Evolutionary conservation across 2,888 invertebrate genomes (phyloP).

Genomic region (Megamerina dolium): DNA sequence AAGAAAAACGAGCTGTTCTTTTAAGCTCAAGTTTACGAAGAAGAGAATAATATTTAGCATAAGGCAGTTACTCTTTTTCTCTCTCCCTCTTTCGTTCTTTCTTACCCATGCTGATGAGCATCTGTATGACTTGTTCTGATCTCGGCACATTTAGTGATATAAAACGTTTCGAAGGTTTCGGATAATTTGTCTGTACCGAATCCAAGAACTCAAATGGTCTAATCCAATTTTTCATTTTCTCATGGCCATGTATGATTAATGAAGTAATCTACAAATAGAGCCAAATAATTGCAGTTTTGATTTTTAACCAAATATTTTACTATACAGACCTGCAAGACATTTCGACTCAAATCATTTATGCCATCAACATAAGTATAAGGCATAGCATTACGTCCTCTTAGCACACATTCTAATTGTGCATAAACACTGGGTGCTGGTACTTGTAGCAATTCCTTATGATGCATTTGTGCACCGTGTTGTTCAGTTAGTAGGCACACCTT

Average conservation of each 20-base stretch:
- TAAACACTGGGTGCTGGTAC: conserved; percentile 59
- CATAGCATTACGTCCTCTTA: conserved; percentile 53
- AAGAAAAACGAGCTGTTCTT: too few species aligned
- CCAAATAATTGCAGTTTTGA: conserved; percentile 1
- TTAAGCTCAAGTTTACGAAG: too few species aligned
- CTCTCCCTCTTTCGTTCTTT: not conserved
- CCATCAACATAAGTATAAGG: conserved; percentile 68
- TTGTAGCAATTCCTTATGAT: conserved; percentile 51
- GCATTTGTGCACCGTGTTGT: conserved; percentile 55
- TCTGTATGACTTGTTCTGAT: conserved; percentile 43
- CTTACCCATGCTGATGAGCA: conserved; percentile 43
- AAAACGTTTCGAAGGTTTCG: conserved; percentile 34
- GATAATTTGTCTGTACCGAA: conserved; percentile 32
- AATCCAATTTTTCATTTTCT: conserved; percentile 42
- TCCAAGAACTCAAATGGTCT: conserved; percentile 37
- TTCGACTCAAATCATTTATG: conserved; percentile 66
- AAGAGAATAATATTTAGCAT: too few species aligned
- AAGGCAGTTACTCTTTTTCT: too few species aligned
- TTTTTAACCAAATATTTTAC: not conserved
- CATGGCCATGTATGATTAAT: conserved; percentile 38
- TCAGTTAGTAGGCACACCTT: conserved; percentile 44
- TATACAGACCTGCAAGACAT: conserved; percentile 62
- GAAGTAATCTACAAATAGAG: conserved; percentile 32
- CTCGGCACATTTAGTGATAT: conserved; percentile 35
- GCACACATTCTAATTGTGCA: conserved; percentile 61